Evolutionary conservation across 2,888 invertebrate genomes (phyloP).

Genomic region (Hybos culiciformis): DNA sequence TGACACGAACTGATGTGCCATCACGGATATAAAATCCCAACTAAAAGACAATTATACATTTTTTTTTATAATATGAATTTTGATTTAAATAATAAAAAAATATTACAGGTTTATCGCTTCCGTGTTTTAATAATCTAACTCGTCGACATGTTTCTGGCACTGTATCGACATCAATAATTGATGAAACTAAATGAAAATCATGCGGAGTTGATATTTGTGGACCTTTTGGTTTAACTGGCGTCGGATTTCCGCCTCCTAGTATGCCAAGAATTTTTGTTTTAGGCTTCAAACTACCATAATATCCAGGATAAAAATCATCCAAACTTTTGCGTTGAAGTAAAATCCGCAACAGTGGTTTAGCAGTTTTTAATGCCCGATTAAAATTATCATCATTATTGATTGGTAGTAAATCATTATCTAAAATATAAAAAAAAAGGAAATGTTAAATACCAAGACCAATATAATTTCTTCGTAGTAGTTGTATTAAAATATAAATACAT

Average conservation of each 20-base stretch:
- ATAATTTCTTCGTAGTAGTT: too few species aligned
- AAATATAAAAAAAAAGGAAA: too few species aligned
- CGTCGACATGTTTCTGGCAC: conserved; percentile 95
- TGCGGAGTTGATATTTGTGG: conserved; percentile 92
- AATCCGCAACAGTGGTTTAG: conserved; percentile 73
- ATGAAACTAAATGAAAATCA: conserved; percentile 96
- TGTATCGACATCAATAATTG: conserved; percentile 98
- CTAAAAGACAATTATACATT: too few species aligned
- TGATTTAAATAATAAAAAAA: too few species aligned
- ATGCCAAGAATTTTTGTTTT: conserved; percentile 66
- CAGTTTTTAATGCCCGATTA: conserved; percentile 74
- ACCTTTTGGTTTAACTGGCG: conserved; percentile 67
- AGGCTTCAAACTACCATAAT: conserved; percentile 80
- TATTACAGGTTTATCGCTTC: conserved; percentile 93
- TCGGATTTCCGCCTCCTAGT: conserved; percentile 68
- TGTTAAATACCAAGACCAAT: too few species aligned
- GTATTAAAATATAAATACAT: too few species aligned
- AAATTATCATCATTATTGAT: conserved; percentile 99
- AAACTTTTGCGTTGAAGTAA: conserved; percentile 90
- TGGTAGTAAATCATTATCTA: conserved; percentile 90
- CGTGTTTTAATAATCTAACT: conserved; percentile 89
- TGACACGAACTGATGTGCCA: conserved; percentile 77
- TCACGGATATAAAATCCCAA: conserved; percentile 39
- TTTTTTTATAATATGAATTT: too few species aligned
- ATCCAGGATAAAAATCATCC: conserved; percentile 86